These are phyloP conservation scores for Hyposmocoma kahamanoa DNA, from an alignment of 1,140 invertebrate species.

Conservation along the genomic window DNA sequence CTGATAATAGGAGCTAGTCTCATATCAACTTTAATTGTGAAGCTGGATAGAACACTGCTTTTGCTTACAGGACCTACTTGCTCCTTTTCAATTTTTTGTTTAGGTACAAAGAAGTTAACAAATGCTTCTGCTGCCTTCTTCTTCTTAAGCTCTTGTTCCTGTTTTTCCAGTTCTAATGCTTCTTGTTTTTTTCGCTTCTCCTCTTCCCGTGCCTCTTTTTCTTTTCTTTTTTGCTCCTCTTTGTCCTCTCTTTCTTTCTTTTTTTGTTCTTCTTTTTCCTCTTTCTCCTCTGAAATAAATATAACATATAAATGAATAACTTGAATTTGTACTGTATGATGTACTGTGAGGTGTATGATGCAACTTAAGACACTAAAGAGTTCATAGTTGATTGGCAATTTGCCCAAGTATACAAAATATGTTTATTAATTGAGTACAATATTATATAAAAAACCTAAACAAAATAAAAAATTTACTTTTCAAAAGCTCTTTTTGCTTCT, in stretches of 20 bases:
- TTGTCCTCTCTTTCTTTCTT: constrained; percentile 75
- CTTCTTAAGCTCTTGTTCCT: constrained; percentile 80
- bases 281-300: constrained; percentile 44
- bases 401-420: too few species aligned
- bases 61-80: constrained; percentile 30
- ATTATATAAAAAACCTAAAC: background rate
- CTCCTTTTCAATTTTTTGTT: constrained; percentile 74
- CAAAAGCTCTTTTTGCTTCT: constrained; percentile 65
- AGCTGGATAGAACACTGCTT: constrained; percentile 56
- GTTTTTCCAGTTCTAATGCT: constrained; percentile 77
- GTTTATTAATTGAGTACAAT: too few species aligned
- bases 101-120: constrained; percentile 85
- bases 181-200: constrained; percentile 78
- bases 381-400: too few species aligned
- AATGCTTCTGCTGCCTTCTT: constrained; percentile 84
- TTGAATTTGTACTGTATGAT: too few species aligned
- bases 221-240: constrained; percentile 71
- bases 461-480: constrained; percentile 45
- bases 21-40: constrained; percentile 90
- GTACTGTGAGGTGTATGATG: too few species aligned
- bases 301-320: too few species aligned
- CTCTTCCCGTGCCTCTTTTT: constrained; percentile 78
- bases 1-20: constrained; percentile 82
- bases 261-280: constrained; percentile 70
- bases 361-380: too few species aligned